phyloP scores from a whole-genome alignment of 2,113 vertebrate genomes.

The Collichthys lucidus region DNA sequence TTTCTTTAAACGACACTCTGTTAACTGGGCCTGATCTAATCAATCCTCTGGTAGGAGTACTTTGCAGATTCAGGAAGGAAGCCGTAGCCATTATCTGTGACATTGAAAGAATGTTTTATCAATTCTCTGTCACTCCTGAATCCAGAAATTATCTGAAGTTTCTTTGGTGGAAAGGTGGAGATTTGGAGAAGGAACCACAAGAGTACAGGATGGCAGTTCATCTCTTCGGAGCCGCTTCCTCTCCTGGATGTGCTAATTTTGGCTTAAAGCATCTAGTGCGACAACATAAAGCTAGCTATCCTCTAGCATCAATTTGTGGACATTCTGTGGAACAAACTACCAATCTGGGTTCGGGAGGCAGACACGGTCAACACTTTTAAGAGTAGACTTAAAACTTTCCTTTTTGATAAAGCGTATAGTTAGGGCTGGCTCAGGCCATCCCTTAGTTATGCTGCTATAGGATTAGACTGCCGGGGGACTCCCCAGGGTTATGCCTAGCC shows the following conservation, averaged over 20 bases:
- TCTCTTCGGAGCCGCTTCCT: neutral
- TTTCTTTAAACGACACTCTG: neutral
- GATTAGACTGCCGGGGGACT: no score
- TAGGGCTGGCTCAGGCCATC: no score
- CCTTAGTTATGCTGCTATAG: no score
- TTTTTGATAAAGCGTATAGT: no score
- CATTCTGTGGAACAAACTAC: no score
- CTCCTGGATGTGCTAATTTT: neutral
- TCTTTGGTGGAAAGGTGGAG: constrained; percentile 3
- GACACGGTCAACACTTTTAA: no score
- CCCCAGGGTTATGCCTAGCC: no score
- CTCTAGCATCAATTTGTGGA: neutral
- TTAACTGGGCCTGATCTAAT: constrained; percentile 20
- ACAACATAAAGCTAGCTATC: neutral
- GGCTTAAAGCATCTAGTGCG: neutral
- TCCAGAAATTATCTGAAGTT: neutral
- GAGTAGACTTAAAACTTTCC: no score
- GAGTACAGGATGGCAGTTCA: neutral
- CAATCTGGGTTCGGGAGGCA: no score
- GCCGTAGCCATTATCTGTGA: neutral
- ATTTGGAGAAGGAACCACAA: neutral
- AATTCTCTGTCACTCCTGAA: neutral
- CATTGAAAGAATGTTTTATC: neutral
- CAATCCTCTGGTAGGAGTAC: constrained; percentile 10
- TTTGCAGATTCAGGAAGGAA: constrained; percentile 20